Conservation (phyloP, 2,888 invertebrate genomes). For the Norana najaformis region DNA sequence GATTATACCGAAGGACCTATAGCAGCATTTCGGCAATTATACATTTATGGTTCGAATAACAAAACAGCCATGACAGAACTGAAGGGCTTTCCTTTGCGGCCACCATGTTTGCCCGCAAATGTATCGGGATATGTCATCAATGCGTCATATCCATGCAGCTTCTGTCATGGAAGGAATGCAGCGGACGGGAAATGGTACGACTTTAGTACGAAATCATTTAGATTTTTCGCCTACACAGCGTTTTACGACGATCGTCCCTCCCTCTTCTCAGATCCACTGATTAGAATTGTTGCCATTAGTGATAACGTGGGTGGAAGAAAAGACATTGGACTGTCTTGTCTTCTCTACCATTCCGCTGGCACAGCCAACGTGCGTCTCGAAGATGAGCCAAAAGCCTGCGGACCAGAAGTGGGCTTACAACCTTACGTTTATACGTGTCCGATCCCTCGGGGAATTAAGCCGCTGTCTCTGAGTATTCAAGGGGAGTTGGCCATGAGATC, state of each 20-base stretch:
- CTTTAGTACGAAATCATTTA: conserved; percentile 21
- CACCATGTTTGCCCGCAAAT: not conserved
- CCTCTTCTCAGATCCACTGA: conserved; percentile 28
- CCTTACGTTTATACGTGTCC: not conserved
- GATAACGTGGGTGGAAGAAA: not conserved
- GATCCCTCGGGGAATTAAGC: not conserved
- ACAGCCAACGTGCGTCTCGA: not conserved
- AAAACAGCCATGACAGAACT: too few species aligned
- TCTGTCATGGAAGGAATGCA: not conserved
- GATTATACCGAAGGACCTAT: not conserved
- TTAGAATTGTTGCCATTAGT: conserved; percentile 29
- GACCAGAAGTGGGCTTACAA: not conserved
- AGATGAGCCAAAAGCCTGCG: not conserved
- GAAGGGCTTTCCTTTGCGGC: not conserved
- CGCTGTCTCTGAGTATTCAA: not conserved
- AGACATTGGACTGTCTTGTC: conserved; percentile 7
- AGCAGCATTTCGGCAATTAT: not conserved
- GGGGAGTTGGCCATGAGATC: conserved; percentile 14
- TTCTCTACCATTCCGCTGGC: not conserved
- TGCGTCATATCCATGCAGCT: not conserved
- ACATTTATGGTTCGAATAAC: not conserved
- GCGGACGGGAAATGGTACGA: conserved; percentile 33
- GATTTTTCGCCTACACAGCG: conserved; percentile 32
- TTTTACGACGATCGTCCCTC: conserved; percentile 31
- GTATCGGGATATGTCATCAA: not conserved